These are phyloP conservation scores for Dolichopus griseipennis DNA, from an alignment of 2,888 invertebrate genomes.

Conservation along the genomic window DNA sequence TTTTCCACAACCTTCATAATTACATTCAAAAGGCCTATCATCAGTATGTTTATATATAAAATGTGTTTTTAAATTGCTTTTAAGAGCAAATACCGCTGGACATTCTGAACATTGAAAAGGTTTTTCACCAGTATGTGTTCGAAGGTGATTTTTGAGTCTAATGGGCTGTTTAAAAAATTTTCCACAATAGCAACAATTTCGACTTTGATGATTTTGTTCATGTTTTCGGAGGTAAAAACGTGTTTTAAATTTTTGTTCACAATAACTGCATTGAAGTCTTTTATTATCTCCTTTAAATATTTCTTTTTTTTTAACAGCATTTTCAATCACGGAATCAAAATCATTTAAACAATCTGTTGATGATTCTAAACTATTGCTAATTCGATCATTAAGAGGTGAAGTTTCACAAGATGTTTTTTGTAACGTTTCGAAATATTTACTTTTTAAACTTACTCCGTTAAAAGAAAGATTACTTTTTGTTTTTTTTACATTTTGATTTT, in stretches of 20 bases:
- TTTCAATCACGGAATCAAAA: too few relatives aligned
- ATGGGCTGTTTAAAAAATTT: neutral
- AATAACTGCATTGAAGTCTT: neutral
- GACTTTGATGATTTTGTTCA: neutral
- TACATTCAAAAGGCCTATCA: neutral
- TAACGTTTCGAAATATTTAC: too few relatives aligned
- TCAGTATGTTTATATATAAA: neutral
- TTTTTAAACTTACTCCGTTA: too few relatives aligned
- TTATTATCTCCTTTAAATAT: too few relatives aligned
- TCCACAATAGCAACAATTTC: neutral
- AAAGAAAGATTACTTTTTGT: too few relatives aligned
- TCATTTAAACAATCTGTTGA: too few relatives aligned
- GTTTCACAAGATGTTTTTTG: too few relatives aligned
- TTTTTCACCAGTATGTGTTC: conserved; percentile 1
- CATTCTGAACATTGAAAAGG: neutral
- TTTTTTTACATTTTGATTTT: too few relatives aligned
- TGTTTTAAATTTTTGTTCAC: neutral
- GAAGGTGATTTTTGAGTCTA: neutral
- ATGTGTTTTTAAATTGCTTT: neutral
- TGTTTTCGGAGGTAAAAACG: neutral
- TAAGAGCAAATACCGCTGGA: neutral
- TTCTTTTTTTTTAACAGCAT: too few relatives aligned
- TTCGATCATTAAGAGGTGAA: too few relatives aligned
- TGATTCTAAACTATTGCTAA: too few relatives aligned
- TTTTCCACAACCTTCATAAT: neutral